A percentile compares a stretch with the other conserved stretches of the same genome.
Evolutionary conservation across 1,140 invertebrate species (phyloP).

Genomic region (Acromyrmex charruanus): DNA sequence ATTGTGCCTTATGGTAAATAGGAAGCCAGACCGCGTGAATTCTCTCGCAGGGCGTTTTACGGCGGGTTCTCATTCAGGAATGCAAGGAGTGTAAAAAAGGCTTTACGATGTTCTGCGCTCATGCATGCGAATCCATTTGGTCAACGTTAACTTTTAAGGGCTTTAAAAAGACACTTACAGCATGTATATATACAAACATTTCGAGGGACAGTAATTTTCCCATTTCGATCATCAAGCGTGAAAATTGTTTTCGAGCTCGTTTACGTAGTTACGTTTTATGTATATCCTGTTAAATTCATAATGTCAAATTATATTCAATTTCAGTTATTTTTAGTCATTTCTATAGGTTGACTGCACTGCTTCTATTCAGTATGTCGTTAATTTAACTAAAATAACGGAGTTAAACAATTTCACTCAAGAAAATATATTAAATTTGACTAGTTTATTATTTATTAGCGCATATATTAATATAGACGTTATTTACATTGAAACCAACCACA

Average conservation of each 20-base stretch:
- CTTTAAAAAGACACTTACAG: not conserved
- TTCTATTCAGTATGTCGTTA: no score
- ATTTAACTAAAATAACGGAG: no score
- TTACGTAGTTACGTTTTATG: not conserved
- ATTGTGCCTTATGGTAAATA: conserved; percentile 38
- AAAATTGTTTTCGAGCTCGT: conserved; percentile 11
- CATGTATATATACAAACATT: not conserved
- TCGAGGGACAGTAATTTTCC: not conserved
- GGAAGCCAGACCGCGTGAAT: conserved; percentile 17
- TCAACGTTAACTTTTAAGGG: conserved; percentile 12
- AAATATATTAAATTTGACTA: no score
- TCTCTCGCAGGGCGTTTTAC: not conserved
- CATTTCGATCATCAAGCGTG: conserved; percentile 1
- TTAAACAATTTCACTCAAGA: no score
- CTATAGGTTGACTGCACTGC: no score
- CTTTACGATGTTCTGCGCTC: not conserved
- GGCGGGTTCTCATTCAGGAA: not conserved
- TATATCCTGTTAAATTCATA: no score
- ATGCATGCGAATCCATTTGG: conserved; percentile 16
- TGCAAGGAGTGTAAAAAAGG: not conserved
- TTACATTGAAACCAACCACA: no score
- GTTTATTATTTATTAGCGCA: no score
- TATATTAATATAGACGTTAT: no score
- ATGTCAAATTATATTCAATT: no score
- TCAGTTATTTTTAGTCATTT: no score